Base-by-base conservation (phyloP, 2,113 vertebrate genomes). In the Grammomys surdaster region DNA sequence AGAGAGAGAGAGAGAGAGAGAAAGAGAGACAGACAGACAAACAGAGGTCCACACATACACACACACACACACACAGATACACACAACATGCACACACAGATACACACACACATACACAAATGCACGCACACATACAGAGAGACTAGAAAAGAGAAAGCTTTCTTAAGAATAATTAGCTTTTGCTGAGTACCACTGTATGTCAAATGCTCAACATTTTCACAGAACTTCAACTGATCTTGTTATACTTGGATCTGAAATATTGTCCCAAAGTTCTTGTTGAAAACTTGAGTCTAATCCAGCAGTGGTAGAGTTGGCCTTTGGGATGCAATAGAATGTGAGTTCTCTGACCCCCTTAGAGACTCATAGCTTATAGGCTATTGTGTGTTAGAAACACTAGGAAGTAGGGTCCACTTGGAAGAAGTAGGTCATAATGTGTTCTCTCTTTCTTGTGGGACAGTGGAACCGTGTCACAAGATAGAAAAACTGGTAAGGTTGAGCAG, bases 151-250 rank as follows among this genome's bases (percentile, higher is more conserved):
- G 75, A 48, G 5, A 48, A 26, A 1, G 1, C 22, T 75, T 67
- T 90, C 70, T 92, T 72, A 60, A 51, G 58, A 89, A 28, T 43
- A 90, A 76, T 40, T 51, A 78, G 84, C 76, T 63, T 72, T 85
- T 67, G 31, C 48, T 36, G 33, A 84, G 19, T 48, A n/a, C 20
- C 6, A 48, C 43, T 60, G 0, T 69, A 26, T 90, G 31, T 95
- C 4, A 58, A 91, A 54, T 90, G 33, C 73, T 92, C 22, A 73
- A 3, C 56, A 92, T 81, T 91, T 60, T 89, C 70, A 88, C 10
- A 48, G 58, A 92, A 96, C 19, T 12, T 19, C 5, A 24, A 0
- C 14, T 36, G 20, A 16, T 43, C 4, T 89, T 58, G 7, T 19
- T 73, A 24, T 28, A 16, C 56, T 60, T 46, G 54, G 69, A 75